phyloP scores from a whole-genome alignment of 2,113 vertebrate genomes.

The Sylvietta virens region DNA sequence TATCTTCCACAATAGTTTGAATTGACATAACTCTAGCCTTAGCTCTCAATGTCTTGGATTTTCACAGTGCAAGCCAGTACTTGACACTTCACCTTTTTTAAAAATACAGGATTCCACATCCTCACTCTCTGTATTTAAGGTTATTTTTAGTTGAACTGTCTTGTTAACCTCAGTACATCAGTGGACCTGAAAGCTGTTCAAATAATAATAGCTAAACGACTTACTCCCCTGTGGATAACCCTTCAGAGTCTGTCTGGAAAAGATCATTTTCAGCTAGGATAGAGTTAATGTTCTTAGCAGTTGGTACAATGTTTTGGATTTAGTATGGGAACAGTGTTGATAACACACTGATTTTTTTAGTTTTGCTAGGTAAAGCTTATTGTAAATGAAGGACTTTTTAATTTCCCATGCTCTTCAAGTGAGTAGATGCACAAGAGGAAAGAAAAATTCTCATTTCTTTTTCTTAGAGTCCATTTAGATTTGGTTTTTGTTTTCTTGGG shows the following conservation, averaged over 20 bases:
- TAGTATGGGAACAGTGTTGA: background rate
- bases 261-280: background rate
- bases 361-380: background rate
- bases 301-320: background rate
- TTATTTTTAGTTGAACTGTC: slow-evolving; percentile 56
- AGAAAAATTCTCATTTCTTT: background rate
- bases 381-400: background rate
- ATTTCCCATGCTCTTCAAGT: background rate
- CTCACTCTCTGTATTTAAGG: background rate
- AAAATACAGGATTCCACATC: background rate
- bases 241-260: slow-evolving; percentile 33
- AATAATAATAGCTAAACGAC: slow-evolving; percentile 15
- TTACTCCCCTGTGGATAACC: background rate
- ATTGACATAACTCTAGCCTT: background rate
- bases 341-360: background rate
- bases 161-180: slow-evolving; percentile 41
- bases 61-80: background rate
- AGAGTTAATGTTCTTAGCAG: background rate
- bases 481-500: background rate
- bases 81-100: background rate
- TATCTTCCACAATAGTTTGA: background rate
- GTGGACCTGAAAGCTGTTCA: slow-evolving; percentile 22
- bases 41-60: background rate
- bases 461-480: slow-evolving; percentile 22
- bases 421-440: background rate